These are phyloP conservation scores for Numenius phaeopus DNA, from an alignment of 2,797 vertebrate species.

Conservation along the genomic window DNA sequence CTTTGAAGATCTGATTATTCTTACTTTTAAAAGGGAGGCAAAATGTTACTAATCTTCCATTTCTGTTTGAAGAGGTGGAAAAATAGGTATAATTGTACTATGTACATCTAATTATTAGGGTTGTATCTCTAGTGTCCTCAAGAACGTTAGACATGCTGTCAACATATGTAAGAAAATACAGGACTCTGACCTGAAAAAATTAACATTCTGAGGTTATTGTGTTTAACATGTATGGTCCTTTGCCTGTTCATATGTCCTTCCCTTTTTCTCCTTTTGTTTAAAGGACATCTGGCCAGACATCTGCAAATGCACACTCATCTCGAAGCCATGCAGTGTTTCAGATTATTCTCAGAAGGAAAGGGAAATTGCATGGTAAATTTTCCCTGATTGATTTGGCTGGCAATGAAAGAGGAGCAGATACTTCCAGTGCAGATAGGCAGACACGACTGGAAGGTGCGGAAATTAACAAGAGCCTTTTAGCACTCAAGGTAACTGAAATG, in stretches of 20 bases:
- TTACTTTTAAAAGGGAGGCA: not conserved
- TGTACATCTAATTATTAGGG: not conserved
- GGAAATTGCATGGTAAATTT: slow-evolving; percentile 98
- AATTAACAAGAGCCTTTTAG: slow-evolving; percentile 99
- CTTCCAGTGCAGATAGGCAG: slow-evolving; percentile 95
- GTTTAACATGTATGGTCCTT: not conserved
- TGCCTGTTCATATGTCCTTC: not conserved
- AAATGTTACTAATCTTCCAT: not conserved
- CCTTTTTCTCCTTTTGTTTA: not conserved
- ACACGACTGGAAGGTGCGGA: slow-evolving; percentile 96
- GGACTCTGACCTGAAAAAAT: not conserved
- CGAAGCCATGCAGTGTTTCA: slow-evolving; percentile 98
- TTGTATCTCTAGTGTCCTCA: not conserved
- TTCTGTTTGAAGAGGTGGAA: not conserved
- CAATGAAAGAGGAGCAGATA: slow-evolving; percentile 97
- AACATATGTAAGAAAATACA: not conserved
- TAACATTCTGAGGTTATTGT: not conserved
- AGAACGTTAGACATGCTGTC: not conserved
- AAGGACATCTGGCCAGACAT: slow-evolving; percentile 98
- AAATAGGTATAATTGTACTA: not conserved
- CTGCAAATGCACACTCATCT: slow-evolving; percentile 97
- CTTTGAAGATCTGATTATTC: not conserved
- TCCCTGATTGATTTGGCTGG: slow-evolving; percentile 97
- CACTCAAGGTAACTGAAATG: slow-evolving; percentile 89
- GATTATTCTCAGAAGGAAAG: slow-evolving; percentile 93